Conservation (phyloP, 92 coral and sea anemone genomes). For the Virgularia gustaviana region DNA sequence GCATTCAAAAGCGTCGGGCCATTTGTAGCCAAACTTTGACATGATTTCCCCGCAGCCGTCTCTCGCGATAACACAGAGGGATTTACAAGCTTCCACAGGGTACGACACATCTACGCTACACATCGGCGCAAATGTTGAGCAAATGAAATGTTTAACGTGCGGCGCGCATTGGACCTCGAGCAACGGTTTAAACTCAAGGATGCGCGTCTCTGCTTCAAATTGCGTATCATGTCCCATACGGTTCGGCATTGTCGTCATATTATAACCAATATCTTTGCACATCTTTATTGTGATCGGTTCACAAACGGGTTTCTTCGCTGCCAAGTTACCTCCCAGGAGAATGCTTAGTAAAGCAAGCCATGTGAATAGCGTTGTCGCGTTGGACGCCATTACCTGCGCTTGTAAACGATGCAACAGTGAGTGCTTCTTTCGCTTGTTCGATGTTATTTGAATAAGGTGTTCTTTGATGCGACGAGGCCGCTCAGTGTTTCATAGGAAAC, state of each 20-base stretch:
- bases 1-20: constrained; percentile 90
- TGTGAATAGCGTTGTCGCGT: neutral
- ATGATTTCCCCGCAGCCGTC: constrained; percentile 73
- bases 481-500: constrained; percentile 9
- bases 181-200: constrained; percentile 78
- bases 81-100: constrained; percentile 79
- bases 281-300: constrained; percentile 68
- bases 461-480: constrained; percentile 6
- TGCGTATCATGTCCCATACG: constrained; percentile 79
- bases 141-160: constrained; percentile 70
- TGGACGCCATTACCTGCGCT: constrained; percentile 21
- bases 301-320: constrained; percentile 41
- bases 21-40: constrained; percentile 81
- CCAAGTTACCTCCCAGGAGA: neutral
- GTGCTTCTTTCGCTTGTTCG: too few species aligned
- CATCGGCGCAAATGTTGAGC: constrained; percentile 90
- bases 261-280: constrained; percentile 82
- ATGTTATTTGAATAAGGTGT: neutral
- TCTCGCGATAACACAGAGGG: constrained; percentile 84
- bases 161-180: constrained; percentile 76
- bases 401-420: too few species aligned
- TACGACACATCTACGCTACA: constrained; percentile 63
- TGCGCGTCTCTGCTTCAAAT: constrained; percentile 63
- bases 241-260: constrained; percentile 82
- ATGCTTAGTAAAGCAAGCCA: neutral